Conservation (phyloP, 2,888 invertebrate genomes). For the Encarsia formosa region DNA sequence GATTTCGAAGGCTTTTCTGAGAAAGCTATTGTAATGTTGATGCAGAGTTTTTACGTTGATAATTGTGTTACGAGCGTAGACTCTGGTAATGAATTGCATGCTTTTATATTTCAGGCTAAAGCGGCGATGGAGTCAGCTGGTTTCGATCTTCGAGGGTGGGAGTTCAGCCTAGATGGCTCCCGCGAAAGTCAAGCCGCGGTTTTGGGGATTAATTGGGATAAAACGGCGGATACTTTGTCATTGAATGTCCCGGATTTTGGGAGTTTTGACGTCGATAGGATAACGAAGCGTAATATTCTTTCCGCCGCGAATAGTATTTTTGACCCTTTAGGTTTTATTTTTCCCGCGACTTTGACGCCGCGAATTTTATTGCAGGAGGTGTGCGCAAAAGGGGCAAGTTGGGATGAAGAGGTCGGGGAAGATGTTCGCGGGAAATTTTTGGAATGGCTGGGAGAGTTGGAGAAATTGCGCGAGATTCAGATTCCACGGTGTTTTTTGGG, state of each 20-base stretch:
- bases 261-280: no score
- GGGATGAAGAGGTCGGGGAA: constrained; percentile 1
- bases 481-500: background rate
- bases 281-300: background rate
- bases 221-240: background rate
- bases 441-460: background rate
- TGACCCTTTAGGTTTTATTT: constrained; percentile 5
- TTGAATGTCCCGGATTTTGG: background rate
- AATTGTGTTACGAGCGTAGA: background rate
- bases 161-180: background rate
- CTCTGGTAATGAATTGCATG: background rate
- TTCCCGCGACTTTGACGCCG: constrained; percentile 2
- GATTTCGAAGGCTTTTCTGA: no score
- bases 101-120: background rate
- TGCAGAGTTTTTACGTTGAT: background rate
- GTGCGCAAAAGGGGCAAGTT: background rate
- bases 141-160: background rate
- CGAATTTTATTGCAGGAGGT: constrained; percentile 1
- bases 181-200: background rate
- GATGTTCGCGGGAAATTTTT: background rate
- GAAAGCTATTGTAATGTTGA: background rate
- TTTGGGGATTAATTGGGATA: background rate
- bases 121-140: background rate
- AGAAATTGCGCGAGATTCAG: background rate
- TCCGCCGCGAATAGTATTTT: background rate